phyloP scores from a whole-genome alignment of 2,797 vertebrate species.

The Acanthiza pusilla region DNA sequence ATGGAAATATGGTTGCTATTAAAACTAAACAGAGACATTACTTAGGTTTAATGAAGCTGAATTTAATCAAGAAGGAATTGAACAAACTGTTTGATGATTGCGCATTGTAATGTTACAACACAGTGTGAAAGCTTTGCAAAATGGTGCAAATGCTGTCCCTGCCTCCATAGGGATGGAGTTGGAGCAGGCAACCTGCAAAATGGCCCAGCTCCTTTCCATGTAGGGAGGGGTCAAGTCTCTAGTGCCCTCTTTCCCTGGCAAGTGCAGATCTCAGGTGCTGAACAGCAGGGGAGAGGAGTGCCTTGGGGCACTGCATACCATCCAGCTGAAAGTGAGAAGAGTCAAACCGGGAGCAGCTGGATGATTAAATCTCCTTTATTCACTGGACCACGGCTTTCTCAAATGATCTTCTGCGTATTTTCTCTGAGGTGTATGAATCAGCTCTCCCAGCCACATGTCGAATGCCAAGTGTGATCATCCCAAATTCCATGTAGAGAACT shows the following conservation, averaged over 20 bases:
- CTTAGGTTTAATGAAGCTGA: conserved; percentile 37
- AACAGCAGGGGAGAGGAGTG: neutral
- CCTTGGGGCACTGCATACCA: neutral
- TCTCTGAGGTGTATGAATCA: neutral
- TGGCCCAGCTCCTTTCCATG: neutral
- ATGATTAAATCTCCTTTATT: neutral
- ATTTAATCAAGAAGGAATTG: conserved; percentile 48
- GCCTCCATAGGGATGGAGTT: neutral
- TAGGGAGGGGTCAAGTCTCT: neutral
- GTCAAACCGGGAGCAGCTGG: neutral
- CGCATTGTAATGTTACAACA: neutral
- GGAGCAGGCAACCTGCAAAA: neutral
- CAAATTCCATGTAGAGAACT: neutral
- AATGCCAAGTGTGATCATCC: neutral
- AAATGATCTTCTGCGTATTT: neutral
- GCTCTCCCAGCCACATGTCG: rapidly evolving
- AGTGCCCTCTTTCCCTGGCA: neutral
- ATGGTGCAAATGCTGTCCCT: neutral
- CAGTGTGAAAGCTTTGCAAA: neutral
- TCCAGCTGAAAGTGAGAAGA: neutral
- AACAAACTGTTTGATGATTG: neutral
- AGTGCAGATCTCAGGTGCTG: neutral
- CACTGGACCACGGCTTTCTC: neutral
- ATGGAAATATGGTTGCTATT: conserved; percentile 19
- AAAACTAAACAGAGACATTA: neutral